phyloP scores from a whole-genome alignment of 2,797 vertebrate genomes.

The Pantherophis alleghaniensis region DNA sequence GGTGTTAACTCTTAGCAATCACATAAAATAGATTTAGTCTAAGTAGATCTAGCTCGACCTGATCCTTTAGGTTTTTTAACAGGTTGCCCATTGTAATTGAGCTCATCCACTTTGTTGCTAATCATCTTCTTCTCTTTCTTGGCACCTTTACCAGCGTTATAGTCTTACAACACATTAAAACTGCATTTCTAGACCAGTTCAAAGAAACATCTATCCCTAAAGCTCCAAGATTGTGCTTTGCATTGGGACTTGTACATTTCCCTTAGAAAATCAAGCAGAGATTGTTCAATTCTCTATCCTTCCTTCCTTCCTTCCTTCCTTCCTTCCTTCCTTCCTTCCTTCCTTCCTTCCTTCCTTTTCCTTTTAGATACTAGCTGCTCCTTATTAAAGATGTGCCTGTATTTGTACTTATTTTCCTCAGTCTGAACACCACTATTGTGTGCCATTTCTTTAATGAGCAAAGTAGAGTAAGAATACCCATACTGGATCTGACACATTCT shows the following conservation, averaged over 20 bases:
- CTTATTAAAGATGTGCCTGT: neutral
- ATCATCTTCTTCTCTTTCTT: neutral
- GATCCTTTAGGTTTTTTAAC: neutral
- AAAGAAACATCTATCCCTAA: neutral
- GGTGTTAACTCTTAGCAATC: neutral
- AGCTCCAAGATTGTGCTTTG: neutral
- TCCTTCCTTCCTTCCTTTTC: neutral
- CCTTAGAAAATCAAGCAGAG: neutral
- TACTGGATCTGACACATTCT: neutral
- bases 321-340: no score
- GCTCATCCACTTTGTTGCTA: neutral
- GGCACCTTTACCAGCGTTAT: neutral
- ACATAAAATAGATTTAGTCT: neutral
- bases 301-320: neutral
- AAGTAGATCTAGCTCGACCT: neutral
- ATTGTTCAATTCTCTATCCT: neutral
- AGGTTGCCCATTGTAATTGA: neutral
- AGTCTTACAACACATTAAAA: neutral
- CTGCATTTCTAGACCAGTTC: neutral
- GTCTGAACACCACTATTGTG: neutral
- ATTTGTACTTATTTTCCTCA: neutral
- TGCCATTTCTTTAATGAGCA: neutral
- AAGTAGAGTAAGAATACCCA: neutral
- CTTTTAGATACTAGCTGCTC: neutral
- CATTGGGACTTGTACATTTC: neutral